Conservation (phyloP, 1,140 invertebrate genomes). For the Diachasmimorpha longicaudata region DNA sequence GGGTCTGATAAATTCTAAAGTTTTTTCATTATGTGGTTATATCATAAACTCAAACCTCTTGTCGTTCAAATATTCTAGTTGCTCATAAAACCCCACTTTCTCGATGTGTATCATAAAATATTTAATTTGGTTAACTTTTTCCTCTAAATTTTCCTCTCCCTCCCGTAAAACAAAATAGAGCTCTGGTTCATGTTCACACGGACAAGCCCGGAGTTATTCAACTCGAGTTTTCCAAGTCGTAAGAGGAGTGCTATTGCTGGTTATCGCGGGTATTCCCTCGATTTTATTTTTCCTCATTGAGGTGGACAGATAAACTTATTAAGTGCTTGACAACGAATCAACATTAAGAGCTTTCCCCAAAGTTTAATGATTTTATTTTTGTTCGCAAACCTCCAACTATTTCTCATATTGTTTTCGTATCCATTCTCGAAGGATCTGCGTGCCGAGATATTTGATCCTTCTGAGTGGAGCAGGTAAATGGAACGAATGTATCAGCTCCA, state of each 20-base stretch:
- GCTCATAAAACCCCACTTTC: neutral
- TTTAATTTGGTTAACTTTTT: neutral
- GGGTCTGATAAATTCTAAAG: neutral
- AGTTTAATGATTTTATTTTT: too few relatives aligned
- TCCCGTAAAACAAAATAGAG: neutral
- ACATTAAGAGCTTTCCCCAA: too few relatives aligned
- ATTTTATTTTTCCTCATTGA: neutral
- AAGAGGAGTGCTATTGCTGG: neutral
- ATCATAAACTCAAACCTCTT: neutral
- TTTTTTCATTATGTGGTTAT: neutral
- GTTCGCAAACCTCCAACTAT: too few relatives aligned
- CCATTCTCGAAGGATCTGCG: too few relatives aligned
- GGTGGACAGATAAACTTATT: neutral
- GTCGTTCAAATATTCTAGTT: neutral
- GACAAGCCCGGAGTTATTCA: neutral
- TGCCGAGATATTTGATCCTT: too few relatives aligned
- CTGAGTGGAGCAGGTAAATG: too few relatives aligned
- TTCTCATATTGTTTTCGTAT: neutral
- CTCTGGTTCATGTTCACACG: neutral
- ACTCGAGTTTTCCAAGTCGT: neutral
- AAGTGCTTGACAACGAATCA: neutral
- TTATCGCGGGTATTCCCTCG: neutral
- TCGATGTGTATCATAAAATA: neutral
- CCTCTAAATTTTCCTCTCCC: neutral
- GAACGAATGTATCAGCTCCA: too few relatives aligned